phyloP scores from a whole-genome alignment of 2,797 vertebrate species.

The Myotis myotis region DNA sequence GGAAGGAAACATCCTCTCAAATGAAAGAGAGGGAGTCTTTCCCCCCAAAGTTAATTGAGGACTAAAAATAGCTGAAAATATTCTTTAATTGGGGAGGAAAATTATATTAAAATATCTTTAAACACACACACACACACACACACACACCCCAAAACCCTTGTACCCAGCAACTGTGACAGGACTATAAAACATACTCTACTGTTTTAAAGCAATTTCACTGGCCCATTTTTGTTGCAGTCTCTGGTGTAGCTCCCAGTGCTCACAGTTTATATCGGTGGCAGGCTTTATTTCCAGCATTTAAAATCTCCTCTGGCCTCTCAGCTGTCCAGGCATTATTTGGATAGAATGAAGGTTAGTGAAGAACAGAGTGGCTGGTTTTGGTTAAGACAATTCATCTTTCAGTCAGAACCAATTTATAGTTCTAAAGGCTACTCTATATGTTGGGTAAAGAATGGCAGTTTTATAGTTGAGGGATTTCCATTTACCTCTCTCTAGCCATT shows the following conservation, averaged over 20 bases:
- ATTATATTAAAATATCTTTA: neutral
- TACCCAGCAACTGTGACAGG: neutral
- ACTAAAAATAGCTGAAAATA: neutral
- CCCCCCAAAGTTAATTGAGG: neutral
- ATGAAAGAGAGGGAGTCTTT: neutral
- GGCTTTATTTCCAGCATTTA: neutral
- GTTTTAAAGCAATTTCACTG: neutral
- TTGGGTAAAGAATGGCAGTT: slow-evolving; percentile 28
- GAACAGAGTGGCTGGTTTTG: neutral
- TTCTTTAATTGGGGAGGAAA: neutral
- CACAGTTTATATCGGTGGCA: neutral
- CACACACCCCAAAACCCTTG: neutral
- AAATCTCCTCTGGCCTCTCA: neutral
- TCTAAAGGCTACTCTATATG: neutral
- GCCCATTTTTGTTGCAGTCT: neutral
- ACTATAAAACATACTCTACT: neutral
- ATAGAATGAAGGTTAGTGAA: neutral
- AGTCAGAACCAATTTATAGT: neutral
- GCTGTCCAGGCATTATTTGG: neutral
- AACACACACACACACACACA: neutral
- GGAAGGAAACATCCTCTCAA: neutral
- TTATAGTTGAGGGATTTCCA: slow-evolving; percentile 50
- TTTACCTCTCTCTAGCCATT: neutral
- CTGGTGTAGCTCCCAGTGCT: neutral
- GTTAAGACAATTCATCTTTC: slow-evolving; percentile 8